Conservation (phyloP, 2,888 invertebrate species). For the Peribatodes rhomboidaria region DNA sequence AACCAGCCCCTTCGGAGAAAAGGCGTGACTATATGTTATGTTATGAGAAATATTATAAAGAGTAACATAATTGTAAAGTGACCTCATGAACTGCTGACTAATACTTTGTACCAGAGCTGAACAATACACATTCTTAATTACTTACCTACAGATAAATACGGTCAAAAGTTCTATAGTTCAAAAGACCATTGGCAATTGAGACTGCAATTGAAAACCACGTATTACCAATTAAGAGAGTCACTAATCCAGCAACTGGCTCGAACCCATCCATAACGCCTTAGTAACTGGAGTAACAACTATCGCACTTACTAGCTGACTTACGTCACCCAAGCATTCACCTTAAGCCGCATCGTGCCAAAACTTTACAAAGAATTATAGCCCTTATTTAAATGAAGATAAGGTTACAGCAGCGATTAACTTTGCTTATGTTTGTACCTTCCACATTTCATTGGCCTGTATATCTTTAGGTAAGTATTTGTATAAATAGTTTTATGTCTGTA, state of each 20-base stretch:
- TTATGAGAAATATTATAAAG: too few relatives aligned
- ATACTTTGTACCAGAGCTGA: too few relatives aligned
- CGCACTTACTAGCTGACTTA: background rate
- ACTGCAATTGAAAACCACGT: background rate
- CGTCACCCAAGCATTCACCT: slow-evolving; percentile 51
- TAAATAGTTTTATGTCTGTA: too few relatives aligned
- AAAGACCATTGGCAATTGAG: too few relatives aligned
- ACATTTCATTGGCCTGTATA: background rate
- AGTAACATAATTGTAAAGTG: too few relatives aligned
- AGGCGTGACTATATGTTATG: too few relatives aligned
- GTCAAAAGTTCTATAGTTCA: too few relatives aligned
- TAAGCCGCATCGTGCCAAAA: slow-evolving; percentile 41
- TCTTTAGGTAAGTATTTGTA: too few relatives aligned
- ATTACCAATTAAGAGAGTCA: background rate
- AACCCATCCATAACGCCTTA: background rate
- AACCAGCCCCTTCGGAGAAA: too few relatives aligned
- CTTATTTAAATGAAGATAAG: background rate
- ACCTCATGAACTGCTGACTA: too few relatives aligned
- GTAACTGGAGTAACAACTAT: background rate
- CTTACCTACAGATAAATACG: too few relatives aligned
- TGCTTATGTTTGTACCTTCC: background rate
- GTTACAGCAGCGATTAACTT: background rate
- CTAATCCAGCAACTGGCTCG: background rate
- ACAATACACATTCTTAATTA: too few relatives aligned
- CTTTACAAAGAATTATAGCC: slow-evolving; percentile 32